These are phyloP conservation scores for Tenthredo distinguenda DNA, from an alignment of 2,888 invertebrate species.

Conservation along the genomic window DNA sequence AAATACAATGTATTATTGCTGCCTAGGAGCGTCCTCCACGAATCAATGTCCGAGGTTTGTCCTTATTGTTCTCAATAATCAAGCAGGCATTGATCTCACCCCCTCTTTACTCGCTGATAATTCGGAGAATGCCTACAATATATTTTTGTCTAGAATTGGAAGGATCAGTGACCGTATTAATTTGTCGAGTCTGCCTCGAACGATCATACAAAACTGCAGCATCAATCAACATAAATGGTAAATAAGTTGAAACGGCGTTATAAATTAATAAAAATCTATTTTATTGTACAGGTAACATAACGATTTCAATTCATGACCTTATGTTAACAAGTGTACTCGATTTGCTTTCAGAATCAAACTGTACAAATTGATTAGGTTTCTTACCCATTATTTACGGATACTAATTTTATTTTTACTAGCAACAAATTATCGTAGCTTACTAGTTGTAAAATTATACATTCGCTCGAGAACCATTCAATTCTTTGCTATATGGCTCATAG, in stretches of 20 bases:
- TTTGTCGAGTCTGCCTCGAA: not conserved
- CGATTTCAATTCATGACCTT: conserved; percentile 59
- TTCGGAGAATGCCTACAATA: no score
- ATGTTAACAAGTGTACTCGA: conserved; percentile 41
- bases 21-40: no score
- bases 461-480: conserved; percentile 23
- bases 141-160: no score
- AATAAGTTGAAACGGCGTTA: not conserved
- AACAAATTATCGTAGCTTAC: conserved; percentile 23
- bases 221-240: not conserved
- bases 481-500: not conserved
- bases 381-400: conserved; percentile 1
- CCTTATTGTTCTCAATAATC: no score
- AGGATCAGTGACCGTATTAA: not conserved
- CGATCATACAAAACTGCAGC: not conserved
- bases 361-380: conserved; percentile 43
- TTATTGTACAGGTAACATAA: conserved; percentile 72
- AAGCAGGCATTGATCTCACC: no score
- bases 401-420: conserved; percentile 12
- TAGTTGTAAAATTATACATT: conserved; percentile 9
- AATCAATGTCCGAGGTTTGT: no score
- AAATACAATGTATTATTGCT: no score
- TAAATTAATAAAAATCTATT: conserved; percentile 65
- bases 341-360: conserved; percentile 42
- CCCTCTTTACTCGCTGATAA: no score